phyloP scores from a whole-genome alignment of 2,797 vertebrate genomes.

The Neoniphon sammara region DNA sequence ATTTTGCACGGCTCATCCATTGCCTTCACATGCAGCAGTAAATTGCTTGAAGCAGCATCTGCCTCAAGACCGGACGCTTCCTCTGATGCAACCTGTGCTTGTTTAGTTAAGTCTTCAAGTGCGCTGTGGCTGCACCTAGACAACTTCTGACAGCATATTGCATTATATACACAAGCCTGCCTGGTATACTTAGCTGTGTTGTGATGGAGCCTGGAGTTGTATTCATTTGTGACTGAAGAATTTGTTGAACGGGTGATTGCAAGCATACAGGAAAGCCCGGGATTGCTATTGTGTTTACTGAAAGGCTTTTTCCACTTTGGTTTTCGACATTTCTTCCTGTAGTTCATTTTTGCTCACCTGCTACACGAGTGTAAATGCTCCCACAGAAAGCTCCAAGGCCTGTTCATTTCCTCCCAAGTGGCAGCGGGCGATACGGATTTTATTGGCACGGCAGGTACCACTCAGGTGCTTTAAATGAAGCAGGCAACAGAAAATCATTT shows the following conservation, averaged over 20 bases:
- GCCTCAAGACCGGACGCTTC: too few relatives aligned
- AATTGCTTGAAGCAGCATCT: too few relatives aligned
- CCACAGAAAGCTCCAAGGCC: background rate
- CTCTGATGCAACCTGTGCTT: too few relatives aligned
- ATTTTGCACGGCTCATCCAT: constrained; percentile 14
- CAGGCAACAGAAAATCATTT: constrained; percentile 19
- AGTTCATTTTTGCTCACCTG: background rate
- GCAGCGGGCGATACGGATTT: constrained; percentile 15
- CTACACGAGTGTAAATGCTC: too few relatives aligned
- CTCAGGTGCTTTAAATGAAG: constrained; percentile 28
- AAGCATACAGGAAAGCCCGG: constrained; percentile 1
- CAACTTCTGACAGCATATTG: constrained; percentile 8
- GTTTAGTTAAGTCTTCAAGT: background rate
- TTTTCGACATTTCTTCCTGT: background rate
- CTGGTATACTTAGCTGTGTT: background rate
- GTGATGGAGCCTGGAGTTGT: constrained; percentile 13
- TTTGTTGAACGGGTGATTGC: background rate
- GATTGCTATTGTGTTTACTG: background rate
- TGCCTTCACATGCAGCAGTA: background rate
- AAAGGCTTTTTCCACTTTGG: constrained; percentile 5
- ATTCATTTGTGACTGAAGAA: constrained; percentile 10
- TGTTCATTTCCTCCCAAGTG: background rate
- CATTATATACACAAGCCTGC: constrained; percentile 1
- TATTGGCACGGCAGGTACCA: constrained; percentile 3
- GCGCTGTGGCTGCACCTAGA: background rate